These are phyloP conservation scores for Mayetiola destructor DNA, from an alignment of 2,888 invertebrate genomes.

Conservation along the genomic window DNA sequence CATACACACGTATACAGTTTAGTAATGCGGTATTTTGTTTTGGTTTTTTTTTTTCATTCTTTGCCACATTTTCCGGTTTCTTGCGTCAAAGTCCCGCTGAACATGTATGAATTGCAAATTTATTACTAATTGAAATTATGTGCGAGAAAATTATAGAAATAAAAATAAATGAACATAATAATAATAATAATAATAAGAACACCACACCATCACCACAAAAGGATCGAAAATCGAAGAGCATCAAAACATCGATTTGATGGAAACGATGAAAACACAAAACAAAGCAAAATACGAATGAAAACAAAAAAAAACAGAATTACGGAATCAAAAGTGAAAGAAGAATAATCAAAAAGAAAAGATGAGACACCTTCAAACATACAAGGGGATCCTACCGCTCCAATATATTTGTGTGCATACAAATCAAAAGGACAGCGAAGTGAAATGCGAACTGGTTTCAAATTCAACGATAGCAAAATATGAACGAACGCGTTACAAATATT, in stretches of 20 bases:
- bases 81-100: background rate
- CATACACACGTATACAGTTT: too few relatives aligned
- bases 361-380: too few relatives aligned
- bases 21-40: too few relatives aligned
- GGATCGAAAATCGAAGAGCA: background rate
- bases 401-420: too few relatives aligned
- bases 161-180: background rate
- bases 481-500: background rate
- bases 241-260: background rate
- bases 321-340: background rate
- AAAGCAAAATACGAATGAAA: background rate
- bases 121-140: slow-evolving; percentile 15
- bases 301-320: background rate
- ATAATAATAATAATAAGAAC: background rate
- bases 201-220: background rate
- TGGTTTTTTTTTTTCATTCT: too few relatives aligned
- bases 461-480: background rate
- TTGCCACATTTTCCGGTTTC: slow-evolving; percentile 2
- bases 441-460: background rate
- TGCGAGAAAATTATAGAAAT: background rate
- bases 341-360: background rate
- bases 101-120: slow-evolving; percentile 11
- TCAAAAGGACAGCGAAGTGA: too few relatives aligned
- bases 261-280: background rate
- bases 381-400: too few relatives aligned